These are phyloP conservation scores for Prunella himalayana DNA, from an alignment of 2,113 vertebrate species.

Conservation along the genomic window DNA sequence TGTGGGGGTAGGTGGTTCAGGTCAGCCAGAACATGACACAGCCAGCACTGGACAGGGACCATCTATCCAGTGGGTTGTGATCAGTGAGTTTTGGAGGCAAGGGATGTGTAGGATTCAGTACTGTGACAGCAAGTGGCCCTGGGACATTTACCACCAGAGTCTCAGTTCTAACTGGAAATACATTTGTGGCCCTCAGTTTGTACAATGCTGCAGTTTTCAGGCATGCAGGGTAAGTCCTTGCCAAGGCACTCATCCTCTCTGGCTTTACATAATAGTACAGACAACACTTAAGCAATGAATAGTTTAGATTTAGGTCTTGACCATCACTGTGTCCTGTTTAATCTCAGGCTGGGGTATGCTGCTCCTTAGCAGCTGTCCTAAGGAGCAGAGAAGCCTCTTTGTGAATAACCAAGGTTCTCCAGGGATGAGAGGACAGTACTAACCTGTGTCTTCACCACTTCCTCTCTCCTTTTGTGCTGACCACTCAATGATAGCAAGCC, in stretches of 20 bases:
- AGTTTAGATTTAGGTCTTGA: not conserved
- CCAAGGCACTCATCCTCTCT: not conserved
- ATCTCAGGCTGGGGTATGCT: not conserved
- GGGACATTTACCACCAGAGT: not conserved
- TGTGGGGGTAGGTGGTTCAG: not conserved
- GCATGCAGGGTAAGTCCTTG: not conserved
- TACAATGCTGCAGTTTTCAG: not conserved
- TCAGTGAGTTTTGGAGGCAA: not conserved
- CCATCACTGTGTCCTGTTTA: not conserved
- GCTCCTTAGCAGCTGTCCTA: not conserved
- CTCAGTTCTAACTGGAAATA: not conserved
- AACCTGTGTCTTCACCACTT: not conserved
- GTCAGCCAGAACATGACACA: not conserved
- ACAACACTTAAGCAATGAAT: not conserved
- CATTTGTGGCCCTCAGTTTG: not conserved
- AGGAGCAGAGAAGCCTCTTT: not conserved
- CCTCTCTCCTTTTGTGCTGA: accelerated
- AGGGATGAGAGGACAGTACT: not conserved
- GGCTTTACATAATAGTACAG: not conserved
- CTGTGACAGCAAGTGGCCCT: not conserved
- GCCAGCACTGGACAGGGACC: not conserved
- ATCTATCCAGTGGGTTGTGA: not conserved
- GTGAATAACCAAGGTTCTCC: not conserved
- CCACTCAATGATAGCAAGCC: not conserved
- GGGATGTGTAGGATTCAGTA: not conserved